Conservation (phyloP, 2,888 invertebrate species). For the Xiphydria camelus region DNA sequence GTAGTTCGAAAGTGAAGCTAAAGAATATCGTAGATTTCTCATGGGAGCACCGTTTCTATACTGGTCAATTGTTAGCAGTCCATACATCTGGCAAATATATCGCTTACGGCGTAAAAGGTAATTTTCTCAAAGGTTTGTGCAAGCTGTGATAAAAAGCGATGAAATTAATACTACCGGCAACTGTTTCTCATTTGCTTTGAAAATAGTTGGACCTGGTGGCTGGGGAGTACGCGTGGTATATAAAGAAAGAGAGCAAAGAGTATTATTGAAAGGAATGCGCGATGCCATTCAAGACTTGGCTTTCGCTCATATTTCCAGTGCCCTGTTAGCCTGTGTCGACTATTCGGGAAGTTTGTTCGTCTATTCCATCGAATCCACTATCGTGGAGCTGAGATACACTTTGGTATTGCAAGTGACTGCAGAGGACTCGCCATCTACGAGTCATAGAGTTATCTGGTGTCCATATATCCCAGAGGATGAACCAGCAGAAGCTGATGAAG, state of each 20-base stretch:
- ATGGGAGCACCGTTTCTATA: constrained; percentile 88
- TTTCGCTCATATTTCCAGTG: constrained; percentile 82
- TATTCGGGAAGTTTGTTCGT: constrained; percentile 82
- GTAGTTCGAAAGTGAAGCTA: constrained; percentile 87
- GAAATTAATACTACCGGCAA: too few relatives aligned
- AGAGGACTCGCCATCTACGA: constrained; percentile 56
- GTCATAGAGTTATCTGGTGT: constrained; percentile 88
- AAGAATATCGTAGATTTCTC: constrained; percentile 89
- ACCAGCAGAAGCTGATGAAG: constrained; percentile 64
- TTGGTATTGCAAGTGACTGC: constrained; percentile 66
- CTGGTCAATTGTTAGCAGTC: constrained; percentile 85
- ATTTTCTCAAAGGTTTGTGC: constrained; percentile 31
- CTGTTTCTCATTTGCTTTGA: background rate
- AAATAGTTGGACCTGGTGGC: constrained; percentile 52
- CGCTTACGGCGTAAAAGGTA: constrained; percentile 91
- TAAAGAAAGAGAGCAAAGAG: constrained; percentile 73
- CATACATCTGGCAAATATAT: constrained; percentile 84
- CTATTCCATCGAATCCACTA: constrained; percentile 70
- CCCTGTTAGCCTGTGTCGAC: constrained; percentile 86
- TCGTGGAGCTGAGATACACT: constrained; percentile 59
- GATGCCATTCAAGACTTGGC: constrained; percentile 90
- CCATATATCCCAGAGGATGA: constrained; percentile 79
- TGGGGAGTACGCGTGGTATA: constrained; percentile 86
- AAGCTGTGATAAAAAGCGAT: too few relatives aligned
- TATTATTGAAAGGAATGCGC: constrained; percentile 83